A percentile compares a stretch with the other conserved stretches of the same genome.
Evolutionary conservation across 2,113 vertebrate species (phyloP).

Genomic region (Saccopteryx bilineata): DNA sequence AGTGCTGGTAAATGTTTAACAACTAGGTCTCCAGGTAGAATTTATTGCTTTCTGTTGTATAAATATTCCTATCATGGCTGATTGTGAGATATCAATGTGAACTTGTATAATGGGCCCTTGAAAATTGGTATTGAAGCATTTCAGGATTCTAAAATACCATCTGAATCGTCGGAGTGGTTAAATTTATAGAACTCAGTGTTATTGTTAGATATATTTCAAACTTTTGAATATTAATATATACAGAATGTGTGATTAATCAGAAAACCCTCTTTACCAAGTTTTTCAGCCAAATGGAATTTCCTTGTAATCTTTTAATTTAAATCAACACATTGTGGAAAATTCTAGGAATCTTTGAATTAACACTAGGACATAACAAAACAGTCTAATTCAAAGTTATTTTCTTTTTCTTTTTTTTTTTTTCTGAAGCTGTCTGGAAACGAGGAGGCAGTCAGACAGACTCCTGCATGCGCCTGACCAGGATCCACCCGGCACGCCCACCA

Average conservation of each 20-base stretch:
- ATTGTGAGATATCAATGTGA: neutral
- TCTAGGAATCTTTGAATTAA: neutral
- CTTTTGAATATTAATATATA: neutral
- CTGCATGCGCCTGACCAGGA: no score
- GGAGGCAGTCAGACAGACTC: no score
- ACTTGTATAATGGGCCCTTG: neutral
- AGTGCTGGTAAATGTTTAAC: constrained; percentile 10
- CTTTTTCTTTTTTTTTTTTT: neutral
- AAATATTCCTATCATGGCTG: neutral
- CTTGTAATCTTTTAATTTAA: neutral
- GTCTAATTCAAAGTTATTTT: constrained; percentile 63
- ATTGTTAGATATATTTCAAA: neutral
- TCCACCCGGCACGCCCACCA: no score
- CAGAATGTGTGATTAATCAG: neutral
- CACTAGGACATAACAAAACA: constrained; percentile 10
- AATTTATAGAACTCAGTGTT: neutral
- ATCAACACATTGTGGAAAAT: neutral
- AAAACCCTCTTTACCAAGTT: constrained; percentile 3
- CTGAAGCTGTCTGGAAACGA: no score
- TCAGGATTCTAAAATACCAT: constrained; percentile 31
- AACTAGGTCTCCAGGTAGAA: neutral
- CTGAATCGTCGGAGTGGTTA: neutral
- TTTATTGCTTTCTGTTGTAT: neutral
- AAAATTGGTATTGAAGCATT: constrained; percentile 4
- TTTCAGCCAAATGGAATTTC: constrained; percentile 44